Percentiles rank a stretch among this genome's conserved stretches.
These are phyloP conservation scores for Oryzias javanicus DNA, from an alignment of 2,113 vertebrate genomes.

Conservation along the genomic window DNA sequence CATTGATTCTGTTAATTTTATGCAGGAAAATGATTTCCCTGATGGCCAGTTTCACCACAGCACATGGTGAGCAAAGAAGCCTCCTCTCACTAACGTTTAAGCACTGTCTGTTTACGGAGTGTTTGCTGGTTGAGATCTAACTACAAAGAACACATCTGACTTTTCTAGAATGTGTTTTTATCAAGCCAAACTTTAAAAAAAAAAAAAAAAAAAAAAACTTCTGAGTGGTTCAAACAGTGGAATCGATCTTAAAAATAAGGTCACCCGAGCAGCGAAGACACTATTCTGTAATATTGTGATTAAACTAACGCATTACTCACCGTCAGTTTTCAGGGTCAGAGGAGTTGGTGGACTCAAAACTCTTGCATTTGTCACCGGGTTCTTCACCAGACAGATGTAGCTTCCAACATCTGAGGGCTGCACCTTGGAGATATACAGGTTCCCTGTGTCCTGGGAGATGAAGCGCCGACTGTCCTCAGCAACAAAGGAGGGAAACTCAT, in stretches of 20 bases:
- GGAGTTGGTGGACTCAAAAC: slow-evolving; percentile 95
- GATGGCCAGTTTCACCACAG: slow-evolving; percentile 64
- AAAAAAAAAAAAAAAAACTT: slow-evolving; percentile 8
- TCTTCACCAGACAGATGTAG: slow-evolving; percentile 96
- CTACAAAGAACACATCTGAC: slow-evolving; percentile 29
- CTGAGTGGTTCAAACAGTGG: slow-evolving; percentile 21
- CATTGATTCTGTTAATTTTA: slow-evolving; percentile 81
- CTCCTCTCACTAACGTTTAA: slow-evolving; percentile 66
- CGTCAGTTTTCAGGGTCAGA: slow-evolving; percentile 89
- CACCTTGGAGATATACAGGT: slow-evolving; percentile 96
- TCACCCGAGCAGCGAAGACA: slow-evolving; percentile 7
- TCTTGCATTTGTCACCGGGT: slow-evolving; percentile 88
- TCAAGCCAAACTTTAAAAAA: background rate
- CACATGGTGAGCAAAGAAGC: slow-evolving; percentile 54
- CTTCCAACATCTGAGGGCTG: slow-evolving; percentile 94
- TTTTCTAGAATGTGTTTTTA: slow-evolving; percentile 1
- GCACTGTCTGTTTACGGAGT: slow-evolving; percentile 63
- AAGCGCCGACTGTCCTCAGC: slow-evolving; percentile 94
- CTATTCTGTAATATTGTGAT: background rate
- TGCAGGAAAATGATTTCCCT: slow-evolving; percentile 78
- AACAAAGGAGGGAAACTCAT: slow-evolving; percentile 95
- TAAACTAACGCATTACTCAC: slow-evolving; percentile 74
- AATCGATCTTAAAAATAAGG: background rate
- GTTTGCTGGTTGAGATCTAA: slow-evolving; percentile 56
- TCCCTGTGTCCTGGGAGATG: slow-evolving; percentile 95